A percentile compares a stretch with the other conserved stretches of the same genome.
phyloP scores from a whole-genome alignment of 2,797 vertebrate genomes.

The Mormyrops attenuatus region DNA sequence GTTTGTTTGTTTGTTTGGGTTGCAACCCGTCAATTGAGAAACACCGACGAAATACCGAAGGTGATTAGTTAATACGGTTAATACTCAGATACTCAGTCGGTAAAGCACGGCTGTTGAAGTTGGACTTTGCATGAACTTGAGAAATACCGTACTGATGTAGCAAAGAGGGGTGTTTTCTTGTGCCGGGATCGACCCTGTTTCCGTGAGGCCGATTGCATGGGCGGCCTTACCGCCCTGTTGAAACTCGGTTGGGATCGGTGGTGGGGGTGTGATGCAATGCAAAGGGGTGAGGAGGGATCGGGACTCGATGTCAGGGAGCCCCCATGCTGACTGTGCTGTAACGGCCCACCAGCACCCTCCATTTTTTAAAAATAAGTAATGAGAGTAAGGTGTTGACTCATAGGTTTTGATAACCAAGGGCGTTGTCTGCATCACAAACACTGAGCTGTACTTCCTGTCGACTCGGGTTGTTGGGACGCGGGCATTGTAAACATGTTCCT shows the following conservation, averaged over 20 bases:
- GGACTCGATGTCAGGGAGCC: neutral
- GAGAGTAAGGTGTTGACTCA: neutral
- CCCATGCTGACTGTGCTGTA: neutral
- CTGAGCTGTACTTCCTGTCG: neutral
- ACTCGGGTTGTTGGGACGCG: neutral
- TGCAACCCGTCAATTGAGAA: no score
- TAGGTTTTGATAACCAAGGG: neutral
- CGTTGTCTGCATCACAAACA: neutral
- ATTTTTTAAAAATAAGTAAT: neutral
- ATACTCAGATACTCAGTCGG: neutral
- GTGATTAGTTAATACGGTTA: neutral
- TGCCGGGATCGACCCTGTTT: neutral
- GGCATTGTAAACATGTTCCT: neutral
- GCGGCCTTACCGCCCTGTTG: neutral
- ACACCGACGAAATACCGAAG: no score
- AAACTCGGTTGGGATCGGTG: neutral
- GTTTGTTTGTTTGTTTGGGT: neutral
- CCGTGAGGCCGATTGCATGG: neutral
- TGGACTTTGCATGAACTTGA: neutral
- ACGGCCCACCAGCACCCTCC: neutral
- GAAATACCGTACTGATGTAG: neutral
- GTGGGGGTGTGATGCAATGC: neutral
- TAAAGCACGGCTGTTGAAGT: neutral
- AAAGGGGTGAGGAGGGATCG: neutral
- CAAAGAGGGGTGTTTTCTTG: neutral